Evolutionary conservation across 2,888 invertebrate genomes (phyloP).

Genomic region (Mantis religiosa): DNA sequence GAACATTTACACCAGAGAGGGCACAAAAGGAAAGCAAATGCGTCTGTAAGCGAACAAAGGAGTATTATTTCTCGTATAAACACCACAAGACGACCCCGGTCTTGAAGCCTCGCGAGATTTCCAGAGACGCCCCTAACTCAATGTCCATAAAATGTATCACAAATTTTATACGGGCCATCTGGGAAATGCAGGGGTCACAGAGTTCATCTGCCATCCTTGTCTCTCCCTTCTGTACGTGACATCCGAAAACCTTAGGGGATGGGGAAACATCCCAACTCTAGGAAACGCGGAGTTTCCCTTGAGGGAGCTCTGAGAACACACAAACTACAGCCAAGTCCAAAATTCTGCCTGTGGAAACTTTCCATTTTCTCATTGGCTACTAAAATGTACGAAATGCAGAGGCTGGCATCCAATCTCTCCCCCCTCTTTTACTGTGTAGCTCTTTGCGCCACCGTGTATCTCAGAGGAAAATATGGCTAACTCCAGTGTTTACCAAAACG

Average conservation of each 20-base stretch:
- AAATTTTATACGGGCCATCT: conserved; percentile 5
- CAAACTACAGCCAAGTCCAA: not conserved
- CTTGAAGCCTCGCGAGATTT: not conserved
- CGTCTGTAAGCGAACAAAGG: not conserved
- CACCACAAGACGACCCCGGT: not conserved
- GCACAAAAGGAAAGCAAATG: not conserved
- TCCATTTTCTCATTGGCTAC: conserved; percentile 11
- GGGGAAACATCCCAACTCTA: not conserved
- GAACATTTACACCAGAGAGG: not conserved
- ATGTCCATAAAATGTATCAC: conserved; percentile 6
- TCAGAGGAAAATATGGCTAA: not conserved
- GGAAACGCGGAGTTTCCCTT: not conserved
- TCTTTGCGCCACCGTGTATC: not conserved
- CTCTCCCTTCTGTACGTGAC: not conserved
- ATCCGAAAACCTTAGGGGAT: not conserved
- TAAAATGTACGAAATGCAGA: conserved; percentile 5
- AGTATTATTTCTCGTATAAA: not conserved
- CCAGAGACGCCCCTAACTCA: not conserved
- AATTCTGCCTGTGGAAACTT: not conserved
- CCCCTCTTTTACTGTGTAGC: not conserved
- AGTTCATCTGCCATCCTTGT: not conserved
- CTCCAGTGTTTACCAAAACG: not conserved
- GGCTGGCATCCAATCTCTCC: not conserved
- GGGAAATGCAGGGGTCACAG: conserved; percentile 1
- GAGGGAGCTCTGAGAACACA: not conserved